These are phyloP conservation scores for Eriosoma lanigerum DNA, from an alignment of 1,140 invertebrate species.

Conservation along the genomic window DNA sequence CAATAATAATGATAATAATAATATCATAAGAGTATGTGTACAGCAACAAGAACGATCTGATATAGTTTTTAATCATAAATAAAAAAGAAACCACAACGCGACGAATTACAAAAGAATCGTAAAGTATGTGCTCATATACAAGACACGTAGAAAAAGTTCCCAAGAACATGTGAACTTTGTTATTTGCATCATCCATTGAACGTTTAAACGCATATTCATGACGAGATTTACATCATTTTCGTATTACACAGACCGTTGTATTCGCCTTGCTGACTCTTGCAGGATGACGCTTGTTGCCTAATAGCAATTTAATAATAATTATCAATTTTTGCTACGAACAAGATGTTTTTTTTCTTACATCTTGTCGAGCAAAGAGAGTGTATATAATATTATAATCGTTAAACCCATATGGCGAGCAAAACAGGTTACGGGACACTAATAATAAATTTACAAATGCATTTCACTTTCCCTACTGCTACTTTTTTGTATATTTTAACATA, in stretches of 20 bases:
- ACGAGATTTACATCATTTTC: conserved; percentile 8
- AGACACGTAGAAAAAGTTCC: conserved; percentile 12
- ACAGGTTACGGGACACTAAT: conserved; percentile 10
- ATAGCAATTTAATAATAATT: conserved; percentile 14
- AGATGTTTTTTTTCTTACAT: background rate
- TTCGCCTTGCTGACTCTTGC: background rate
- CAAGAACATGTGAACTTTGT: conserved; percentile 12
- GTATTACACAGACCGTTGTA: background rate
- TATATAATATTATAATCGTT: background rate
- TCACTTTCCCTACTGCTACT: conserved; percentile 13
- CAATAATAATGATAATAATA: too few species aligned
- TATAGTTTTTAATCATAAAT: background rate
- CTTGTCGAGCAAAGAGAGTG: background rate
- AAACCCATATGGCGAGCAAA: background rate
- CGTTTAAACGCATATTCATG: background rate
- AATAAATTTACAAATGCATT: conserved; percentile 29
- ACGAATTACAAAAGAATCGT: background rate
- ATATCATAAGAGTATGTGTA: too few species aligned
- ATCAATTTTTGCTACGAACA: background rate
- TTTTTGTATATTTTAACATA: too few species aligned
- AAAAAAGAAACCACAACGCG: background rate
- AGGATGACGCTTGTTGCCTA: background rate
- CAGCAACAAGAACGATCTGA: too few species aligned
- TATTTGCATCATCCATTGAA: background rate
- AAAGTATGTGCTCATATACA: background rate